phyloP scores from a whole-genome alignment of 1,140 invertebrate species.

The Aphis gossypii region DNA sequence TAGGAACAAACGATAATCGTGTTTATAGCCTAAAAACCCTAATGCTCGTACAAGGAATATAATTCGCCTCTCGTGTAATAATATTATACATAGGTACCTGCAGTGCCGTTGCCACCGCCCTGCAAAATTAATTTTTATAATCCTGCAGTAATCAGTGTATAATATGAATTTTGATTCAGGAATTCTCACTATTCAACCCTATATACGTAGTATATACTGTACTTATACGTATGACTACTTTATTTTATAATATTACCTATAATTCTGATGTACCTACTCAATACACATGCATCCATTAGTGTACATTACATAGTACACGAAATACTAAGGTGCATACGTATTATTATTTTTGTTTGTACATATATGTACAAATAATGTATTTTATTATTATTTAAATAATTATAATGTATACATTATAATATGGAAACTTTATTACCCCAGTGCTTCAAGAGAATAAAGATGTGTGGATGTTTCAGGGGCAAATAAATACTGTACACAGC shows the following conservation, averaged over 20 bases:
- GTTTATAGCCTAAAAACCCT: constrained; percentile 7
- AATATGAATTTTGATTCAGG: not conserved
- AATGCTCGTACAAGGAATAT: not conserved
- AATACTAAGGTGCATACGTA: not conserved
- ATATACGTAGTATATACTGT: not conserved
- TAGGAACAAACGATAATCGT: not conserved
- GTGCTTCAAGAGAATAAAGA: not conserved
- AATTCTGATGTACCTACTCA: not conserved
- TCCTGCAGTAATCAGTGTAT: not conserved
- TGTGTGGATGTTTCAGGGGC: not conserved
- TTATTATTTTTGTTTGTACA: not conserved
- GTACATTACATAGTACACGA: not conserved
- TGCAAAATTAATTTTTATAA: not conserved
- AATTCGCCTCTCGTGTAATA: not conserved
- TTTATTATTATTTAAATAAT: no score
- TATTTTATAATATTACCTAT: no score
- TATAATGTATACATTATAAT: no score
- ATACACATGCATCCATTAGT: not conserved
- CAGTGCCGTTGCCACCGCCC: not conserved
- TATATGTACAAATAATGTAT: no score
- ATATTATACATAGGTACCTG: not conserved
- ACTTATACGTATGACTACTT: not conserved
- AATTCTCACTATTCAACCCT: not conserved
- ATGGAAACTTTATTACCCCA: not conserved
- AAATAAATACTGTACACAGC: not conserved